Base-by-base conservation (phyloP, 2,113 vertebrate genomes). In the Alosa alosa region DNA sequence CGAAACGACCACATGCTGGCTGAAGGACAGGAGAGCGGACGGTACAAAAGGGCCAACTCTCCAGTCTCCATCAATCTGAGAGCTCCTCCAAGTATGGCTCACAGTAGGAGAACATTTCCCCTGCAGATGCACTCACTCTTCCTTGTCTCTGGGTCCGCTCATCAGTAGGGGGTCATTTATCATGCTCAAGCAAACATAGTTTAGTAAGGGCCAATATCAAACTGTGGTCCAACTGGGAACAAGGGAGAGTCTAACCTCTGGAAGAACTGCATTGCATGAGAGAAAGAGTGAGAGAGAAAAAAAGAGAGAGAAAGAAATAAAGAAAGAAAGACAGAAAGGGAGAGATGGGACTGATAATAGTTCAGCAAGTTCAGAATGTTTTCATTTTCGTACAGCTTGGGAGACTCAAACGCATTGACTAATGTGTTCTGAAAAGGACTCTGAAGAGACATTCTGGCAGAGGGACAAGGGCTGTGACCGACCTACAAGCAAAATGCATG, bases 401-500 rank as follows among this genome's bases (percentile, higher is more conserved):
- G 1, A 78, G 15, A 39, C 15, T 25, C 8, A 72, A 25, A 13
- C 31, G 25, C n/a, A 36, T 72, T 72, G 64, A 36, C 31, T 13
- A 11, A 15, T 4, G 39, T 39, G 72, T 39, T 75, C 68, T 75
- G 68, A 75, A 75, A 31, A 75, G 31, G 25, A 78, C 31, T 7
- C 55, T 60, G 18, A 60, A 20, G 55, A 22, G 55, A 60, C 3
- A 22, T 22, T 60, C 55, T 60, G 20, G 55, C 55, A 60, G 20
- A 60, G 55, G 55, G 55, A 5, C 55, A 7, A 60, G 20, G 55
- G 55, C 85, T 49, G 50, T 17, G 46, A 72, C 49, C 17, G 46
- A 60, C 10, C 83, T 84, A 31, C 10, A 47, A 78, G 72, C 45
- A 84, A 84, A 85, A 89, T 87, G 84, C 47, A 57, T 81, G 49